These are phyloP conservation scores for Acestrorhynchus altus DNA, from an alignment of 2,797 vertebrate species.

Conservation along the genomic window DNA sequence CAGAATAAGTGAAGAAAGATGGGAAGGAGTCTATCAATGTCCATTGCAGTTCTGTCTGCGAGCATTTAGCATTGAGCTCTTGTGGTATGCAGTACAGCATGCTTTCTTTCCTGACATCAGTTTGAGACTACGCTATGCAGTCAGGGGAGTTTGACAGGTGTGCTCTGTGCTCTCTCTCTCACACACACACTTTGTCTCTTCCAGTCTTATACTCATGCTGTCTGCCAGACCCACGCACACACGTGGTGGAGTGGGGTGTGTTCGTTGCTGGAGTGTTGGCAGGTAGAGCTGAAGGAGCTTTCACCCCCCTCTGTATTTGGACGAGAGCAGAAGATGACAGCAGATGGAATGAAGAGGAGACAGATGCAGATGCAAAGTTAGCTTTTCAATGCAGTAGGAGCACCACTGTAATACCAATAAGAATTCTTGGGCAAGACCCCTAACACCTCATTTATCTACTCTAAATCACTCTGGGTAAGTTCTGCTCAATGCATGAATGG, in stretches of 20 bases:
- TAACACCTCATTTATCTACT: neutral
- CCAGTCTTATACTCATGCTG: neutral
- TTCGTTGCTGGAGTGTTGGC: neutral
- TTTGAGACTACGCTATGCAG: slow-evolving; percentile 10
- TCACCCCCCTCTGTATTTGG: neutral
- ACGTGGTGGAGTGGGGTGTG: slow-evolving; percentile 24
- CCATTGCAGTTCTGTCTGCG: neutral
- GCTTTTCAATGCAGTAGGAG: neutral
- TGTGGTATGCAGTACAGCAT: slow-evolving; percentile 45
- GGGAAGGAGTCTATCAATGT: neutral
- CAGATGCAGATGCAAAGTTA: neutral
- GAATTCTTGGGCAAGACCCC: neutral
- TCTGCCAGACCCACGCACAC: slow-evolving; percentile 40
- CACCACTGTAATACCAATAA: neutral
- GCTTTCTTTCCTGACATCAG: slow-evolving; percentile 42
- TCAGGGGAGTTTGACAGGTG: slow-evolving; percentile 53
- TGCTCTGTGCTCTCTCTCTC: slow-evolving; percentile 11
- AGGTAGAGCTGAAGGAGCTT: neutral
- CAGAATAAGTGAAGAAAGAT: neutral
- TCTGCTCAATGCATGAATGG: neutral
- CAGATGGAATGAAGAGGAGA: neutral
- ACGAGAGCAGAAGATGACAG: neutral
- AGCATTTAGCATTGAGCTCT: neutral
- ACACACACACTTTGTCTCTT: neutral
- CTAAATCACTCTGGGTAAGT: neutral